Percentiles rank a stretch among this genome's conserved stretches.
phyloP scores from a whole-genome alignment of 2,113 vertebrate genomes.

The Balaeniceps rex region DNA sequence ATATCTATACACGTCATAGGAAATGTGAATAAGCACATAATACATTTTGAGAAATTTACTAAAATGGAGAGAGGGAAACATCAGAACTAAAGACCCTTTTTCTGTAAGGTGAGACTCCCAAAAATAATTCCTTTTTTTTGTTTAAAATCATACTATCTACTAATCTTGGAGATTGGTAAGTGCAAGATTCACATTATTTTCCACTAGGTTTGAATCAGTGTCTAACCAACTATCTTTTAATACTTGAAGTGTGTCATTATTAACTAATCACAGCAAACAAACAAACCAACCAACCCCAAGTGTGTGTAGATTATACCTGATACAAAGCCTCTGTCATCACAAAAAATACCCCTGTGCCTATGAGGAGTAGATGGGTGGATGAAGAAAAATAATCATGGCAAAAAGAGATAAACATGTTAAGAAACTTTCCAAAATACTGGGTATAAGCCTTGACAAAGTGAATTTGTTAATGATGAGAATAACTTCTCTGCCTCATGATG shows the following conservation, averaged over 20 bases:
- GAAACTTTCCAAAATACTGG: background rate
- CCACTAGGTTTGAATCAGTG: background rate
- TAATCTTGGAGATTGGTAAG: background rate
- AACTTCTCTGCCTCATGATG: background rate
- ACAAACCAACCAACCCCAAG: background rate
- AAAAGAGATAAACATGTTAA: background rate
- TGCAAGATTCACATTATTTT: background rate
- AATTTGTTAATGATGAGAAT: background rate
- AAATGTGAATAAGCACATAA: background rate
- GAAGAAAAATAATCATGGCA: background rate
- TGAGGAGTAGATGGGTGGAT: background rate
- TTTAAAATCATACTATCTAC: background rate
- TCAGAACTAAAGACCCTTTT: background rate
- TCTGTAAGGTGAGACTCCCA: background rate
- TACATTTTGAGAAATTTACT: background rate
- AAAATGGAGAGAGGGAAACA: background rate
- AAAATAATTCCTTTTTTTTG: background rate
- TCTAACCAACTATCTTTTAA: background rate
- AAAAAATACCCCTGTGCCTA: background rate
- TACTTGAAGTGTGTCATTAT: background rate
- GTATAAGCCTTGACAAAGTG: background rate
- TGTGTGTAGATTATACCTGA: background rate
- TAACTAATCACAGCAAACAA: background rate
- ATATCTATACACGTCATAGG: background rate
- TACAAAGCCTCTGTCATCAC: background rate